phyloP scores from a whole-genome alignment of 2,797 vertebrate species.

The Anniella stebbinsi region DNA sequence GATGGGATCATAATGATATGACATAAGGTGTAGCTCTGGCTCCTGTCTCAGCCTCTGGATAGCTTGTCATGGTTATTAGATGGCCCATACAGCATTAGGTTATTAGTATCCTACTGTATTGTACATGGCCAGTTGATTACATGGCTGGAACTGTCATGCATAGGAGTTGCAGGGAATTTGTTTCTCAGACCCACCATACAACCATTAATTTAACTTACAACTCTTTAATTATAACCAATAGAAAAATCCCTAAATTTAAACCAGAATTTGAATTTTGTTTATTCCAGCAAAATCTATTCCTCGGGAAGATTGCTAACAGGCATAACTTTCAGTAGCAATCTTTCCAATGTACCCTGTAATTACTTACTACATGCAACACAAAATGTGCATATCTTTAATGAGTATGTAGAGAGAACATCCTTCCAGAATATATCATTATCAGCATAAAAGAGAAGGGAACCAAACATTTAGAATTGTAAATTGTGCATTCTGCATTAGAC shows the following conservation, averaged over 20 bases:
- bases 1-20: too few species aligned
- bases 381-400: conserved; percentile 47
- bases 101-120: neutral
- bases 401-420: conserved; percentile 43
- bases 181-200: neutral
- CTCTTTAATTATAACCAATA: neutral
- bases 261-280: conserved; percentile 49
- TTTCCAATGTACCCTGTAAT: conserved; percentile 60
- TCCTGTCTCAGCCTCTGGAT: neutral
- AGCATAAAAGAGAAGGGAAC: conserved; percentile 41
- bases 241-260: neutral
- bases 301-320: conserved; percentile 58
- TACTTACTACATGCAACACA: conserved; percentile 48
- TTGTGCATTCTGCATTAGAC: conserved; percentile 44
- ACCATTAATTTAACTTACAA: neutral
- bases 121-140: neutral
- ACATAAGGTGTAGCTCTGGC: too few species aligned
- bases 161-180: neutral
- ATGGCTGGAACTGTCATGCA: neutral
- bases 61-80: neutral
- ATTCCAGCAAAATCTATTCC: conserved; percentile 38
- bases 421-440: conserved; percentile 33
- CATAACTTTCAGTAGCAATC: conserved; percentile 56
- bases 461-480: conserved; percentile 15
- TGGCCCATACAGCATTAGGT: neutral